phyloP scores from a whole-genome alignment of 2,797 vertebrate species.

The Malacoraja senta region DNA sequence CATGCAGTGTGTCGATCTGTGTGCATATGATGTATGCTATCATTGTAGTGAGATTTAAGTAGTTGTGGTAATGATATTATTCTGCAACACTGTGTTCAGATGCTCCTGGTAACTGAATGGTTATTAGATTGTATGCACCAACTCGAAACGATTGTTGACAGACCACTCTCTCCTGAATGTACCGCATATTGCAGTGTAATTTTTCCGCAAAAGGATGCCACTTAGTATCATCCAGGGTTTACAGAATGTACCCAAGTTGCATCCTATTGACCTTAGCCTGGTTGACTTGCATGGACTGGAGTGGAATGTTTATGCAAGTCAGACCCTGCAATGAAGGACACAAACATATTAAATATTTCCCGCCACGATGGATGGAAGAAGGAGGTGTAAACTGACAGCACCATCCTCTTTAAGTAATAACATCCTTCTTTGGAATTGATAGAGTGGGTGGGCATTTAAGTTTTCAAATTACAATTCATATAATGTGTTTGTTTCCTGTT shows the following conservation, averaged over 20 bases:
- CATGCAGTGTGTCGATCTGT: no score
- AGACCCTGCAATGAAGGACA: neutral
- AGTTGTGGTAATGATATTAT: no score
- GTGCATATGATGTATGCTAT: no score
- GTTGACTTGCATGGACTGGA: no score
- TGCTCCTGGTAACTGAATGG: no score
- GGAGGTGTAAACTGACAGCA: neutral
- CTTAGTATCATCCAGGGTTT: neutral
- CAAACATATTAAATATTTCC: neutral
- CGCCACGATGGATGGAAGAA: neutral
- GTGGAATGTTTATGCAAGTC: neutral
- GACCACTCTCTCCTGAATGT: no score
- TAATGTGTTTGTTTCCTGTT: neutral
- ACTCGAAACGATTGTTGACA: no score
- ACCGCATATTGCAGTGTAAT: neutral
- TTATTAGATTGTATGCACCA: no score
- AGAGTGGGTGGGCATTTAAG: neutral
- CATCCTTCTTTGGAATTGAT: neutral
- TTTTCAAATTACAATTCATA: neutral
- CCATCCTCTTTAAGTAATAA: neutral
- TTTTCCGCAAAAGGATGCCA: neutral
- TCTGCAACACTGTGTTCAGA: no score
- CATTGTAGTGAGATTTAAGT: no score
- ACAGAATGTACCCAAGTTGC: neutral
- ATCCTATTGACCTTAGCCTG: neutral